phyloP scores from a whole-genome alignment of 92 coral and sea anemone genomes.

The Porites divaricata region DNA sequence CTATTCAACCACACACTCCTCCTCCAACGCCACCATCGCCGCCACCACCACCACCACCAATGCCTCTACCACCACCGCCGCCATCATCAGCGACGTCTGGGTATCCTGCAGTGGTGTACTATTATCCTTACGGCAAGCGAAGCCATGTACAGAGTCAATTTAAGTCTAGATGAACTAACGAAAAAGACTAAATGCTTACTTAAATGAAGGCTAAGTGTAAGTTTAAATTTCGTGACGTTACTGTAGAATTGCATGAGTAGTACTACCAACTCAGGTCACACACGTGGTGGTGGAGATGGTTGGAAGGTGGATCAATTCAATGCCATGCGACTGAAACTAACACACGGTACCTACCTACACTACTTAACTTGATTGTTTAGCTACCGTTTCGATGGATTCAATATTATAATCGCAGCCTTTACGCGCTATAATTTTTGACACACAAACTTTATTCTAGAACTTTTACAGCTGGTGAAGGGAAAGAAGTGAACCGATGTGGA shows the following conservation, averaged over 20 bases:
- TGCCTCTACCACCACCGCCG: slow-evolving; percentile 26
- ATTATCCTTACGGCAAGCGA: slow-evolving; percentile 56
- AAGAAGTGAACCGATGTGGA: too few relatives aligned
- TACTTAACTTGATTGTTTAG: too few relatives aligned
- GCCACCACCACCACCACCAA: slow-evolving; percentile 27
- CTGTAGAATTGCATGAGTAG: too few relatives aligned
- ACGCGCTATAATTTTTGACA: too few relatives aligned
- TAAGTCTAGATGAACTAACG: neutral
- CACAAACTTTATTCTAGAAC: too few relatives aligned
- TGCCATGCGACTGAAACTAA: neutral
- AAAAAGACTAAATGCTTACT: neutral
- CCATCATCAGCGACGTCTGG: slow-evolving; percentile 23
- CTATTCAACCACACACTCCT: slow-evolving; percentile 11
- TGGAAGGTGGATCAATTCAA: neutral
- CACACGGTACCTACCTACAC: slow-evolving; percentile 6
- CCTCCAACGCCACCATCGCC: slow-evolving; percentile 51
- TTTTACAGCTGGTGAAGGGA: too few relatives aligned
- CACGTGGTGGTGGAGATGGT: slow-evolving; percentile 31
- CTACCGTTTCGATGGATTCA: too few relatives aligned
- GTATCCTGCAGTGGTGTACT: slow-evolving; percentile 23
- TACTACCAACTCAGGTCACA: too few relatives aligned
- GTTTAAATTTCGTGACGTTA: too few relatives aligned
- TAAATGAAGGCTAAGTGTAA: too few relatives aligned
- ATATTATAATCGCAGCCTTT: too few relatives aligned
- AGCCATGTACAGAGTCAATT: slow-evolving; percentile 17